Evolutionary conservation across 2,888 invertebrate genomes (phyloP).

Genomic region (Achlya flavicornis): DNA sequence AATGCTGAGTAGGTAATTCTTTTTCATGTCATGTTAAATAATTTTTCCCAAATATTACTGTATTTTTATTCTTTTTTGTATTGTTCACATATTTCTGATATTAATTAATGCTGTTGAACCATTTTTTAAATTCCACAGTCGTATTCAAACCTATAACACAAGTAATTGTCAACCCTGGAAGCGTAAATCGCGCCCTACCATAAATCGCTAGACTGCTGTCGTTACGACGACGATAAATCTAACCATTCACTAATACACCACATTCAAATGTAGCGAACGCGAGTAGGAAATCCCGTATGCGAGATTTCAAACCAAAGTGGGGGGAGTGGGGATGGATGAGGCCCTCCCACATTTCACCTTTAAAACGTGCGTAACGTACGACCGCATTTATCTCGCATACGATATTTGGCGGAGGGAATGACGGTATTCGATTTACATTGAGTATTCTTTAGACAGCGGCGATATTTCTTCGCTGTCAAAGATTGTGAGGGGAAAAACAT

Average conservation of each 20-base stretch:
- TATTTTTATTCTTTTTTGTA: no score
- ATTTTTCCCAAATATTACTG: no score
- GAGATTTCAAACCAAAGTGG: conserved; percentile 36
- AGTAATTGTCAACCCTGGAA: conserved; percentile 21
- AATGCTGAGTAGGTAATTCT: no score
- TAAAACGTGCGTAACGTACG: conserved; percentile 60
- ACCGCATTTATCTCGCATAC: conserved; percentile 53
- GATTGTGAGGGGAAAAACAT: conserved; percentile 28
- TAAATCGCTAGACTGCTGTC: conserved; percentile 67
- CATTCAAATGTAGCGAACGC: conserved; percentile 72
- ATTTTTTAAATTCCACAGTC: not conserved
- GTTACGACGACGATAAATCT: conserved; percentile 70
- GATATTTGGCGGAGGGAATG: conserved; percentile 35
- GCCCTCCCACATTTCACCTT: conserved; percentile 43
- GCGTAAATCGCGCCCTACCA: conserved; percentile 45
- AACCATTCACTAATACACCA: conserved; percentile 75
- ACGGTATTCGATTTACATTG: conserved; percentile 39
- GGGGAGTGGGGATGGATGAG: not conserved
- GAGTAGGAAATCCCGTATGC: conserved; percentile 41
- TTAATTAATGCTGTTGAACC: not conserved
- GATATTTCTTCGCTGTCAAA: conserved; percentile 34
- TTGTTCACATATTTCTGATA: no score
- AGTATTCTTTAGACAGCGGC: conserved; percentile 35
- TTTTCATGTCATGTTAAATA: no score
- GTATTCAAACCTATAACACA: not conserved